phyloP scores from a whole-genome alignment of 2,113 vertebrate species.

The Colius striatus region DNA sequence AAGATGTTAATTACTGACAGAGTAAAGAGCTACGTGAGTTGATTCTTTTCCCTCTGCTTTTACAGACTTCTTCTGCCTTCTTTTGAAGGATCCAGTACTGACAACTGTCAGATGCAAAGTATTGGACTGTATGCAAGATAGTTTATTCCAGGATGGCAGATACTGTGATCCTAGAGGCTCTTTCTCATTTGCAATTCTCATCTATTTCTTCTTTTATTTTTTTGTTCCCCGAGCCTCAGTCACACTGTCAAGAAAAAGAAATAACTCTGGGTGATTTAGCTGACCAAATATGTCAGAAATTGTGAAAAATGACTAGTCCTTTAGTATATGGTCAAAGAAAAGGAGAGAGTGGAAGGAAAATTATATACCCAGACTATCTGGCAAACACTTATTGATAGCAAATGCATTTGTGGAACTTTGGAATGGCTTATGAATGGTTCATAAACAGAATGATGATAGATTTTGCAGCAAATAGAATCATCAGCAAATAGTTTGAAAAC shows the following conservation, averaged over 20 bases:
- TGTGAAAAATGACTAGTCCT: constrained; percentile 6
- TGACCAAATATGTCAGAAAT: neutral
- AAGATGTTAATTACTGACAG: neutral
- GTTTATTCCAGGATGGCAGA: neutral
- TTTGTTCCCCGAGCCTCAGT: neutral
- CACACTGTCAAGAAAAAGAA: constrained; percentile 27
- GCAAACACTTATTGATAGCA: constrained; percentile 24
- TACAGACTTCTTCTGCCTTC: neutral
- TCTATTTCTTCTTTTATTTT: neutral
- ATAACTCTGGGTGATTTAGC: constrained; percentile 43
- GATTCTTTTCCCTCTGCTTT: neutral
- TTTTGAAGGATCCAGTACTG: neutral
- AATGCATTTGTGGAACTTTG: neutral
- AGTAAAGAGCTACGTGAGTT: neutral
- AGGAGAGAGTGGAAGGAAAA: neutral
- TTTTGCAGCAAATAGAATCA: constrained; percentile 2
- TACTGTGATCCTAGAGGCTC: neutral
- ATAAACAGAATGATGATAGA: neutral
- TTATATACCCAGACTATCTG: neutral
- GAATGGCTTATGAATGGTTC: constrained; percentile 16
- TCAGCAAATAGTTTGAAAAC: neutral
- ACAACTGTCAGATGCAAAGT: neutral
- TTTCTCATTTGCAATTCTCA: constrained; percentile 44
- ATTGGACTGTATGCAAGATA: neutral
- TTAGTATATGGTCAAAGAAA: neutral